Conservation (phyloP, 2,888 invertebrate genomes). For the Protonemura montana region DNA sequence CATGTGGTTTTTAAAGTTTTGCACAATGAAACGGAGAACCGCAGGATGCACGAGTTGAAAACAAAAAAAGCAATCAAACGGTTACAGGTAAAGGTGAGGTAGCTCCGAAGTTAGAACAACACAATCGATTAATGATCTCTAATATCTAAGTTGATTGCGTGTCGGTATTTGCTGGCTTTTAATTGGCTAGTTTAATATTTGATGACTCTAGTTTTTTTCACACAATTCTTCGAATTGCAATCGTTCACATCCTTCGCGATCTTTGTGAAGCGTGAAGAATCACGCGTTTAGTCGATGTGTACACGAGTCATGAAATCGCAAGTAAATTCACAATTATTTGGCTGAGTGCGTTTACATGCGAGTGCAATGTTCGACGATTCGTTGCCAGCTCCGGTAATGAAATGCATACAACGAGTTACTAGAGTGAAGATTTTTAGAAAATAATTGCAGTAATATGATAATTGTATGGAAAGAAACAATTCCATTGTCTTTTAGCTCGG, state of each 20-base stretch:
- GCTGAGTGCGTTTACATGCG: neutral
- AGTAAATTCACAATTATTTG: constrained; percentile 36
- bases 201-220: constrained; percentile 19
- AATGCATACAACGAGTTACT: neutral
- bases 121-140: neutral
- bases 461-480: neutral
- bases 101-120: neutral
- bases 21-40: neutral
- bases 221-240: neutral
- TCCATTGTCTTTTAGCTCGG: neutral
- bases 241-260: constrained; percentile 24
- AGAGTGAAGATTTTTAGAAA: neutral
- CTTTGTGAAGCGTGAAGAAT: constrained; percentile 21
- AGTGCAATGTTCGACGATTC: too few relatives aligned
- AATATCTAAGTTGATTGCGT: neutral
- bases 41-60: neutral
- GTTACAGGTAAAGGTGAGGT: neutral
- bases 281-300: neutral
- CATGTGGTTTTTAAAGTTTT: neutral
- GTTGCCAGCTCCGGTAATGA: neutral
- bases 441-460: constrained; percentile 12
- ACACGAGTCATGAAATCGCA: neutral
- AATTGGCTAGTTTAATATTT: neutral
- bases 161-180: neutral
- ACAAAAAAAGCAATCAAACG: neutral